Evolutionary conservation across 2,797 vertebrate genomes (phyloP).

Genomic region (Atherinosoma microstoma): DNA sequence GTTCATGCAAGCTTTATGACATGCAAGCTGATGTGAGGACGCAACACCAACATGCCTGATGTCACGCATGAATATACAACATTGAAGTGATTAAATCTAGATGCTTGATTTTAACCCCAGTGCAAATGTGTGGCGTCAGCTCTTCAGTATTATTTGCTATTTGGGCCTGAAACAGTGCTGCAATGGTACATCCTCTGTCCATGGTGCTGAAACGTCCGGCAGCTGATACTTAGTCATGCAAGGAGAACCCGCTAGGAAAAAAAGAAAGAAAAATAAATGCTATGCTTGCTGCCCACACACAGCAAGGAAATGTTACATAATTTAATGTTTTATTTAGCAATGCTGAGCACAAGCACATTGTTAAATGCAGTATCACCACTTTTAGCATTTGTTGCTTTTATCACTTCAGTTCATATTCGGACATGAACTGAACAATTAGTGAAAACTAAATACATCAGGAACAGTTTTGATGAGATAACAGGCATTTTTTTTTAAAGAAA

Average conservation of each 20-base stretch:
- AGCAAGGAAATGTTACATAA: slow-evolving; percentile 1
- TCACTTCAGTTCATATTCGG: background rate
- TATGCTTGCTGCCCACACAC: background rate
- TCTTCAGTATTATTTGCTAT: background rate
- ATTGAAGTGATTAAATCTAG: background rate
- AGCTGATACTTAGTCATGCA: background rate
- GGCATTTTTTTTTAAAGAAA: background rate
- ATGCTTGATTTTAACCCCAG: slow-evolving; percentile 24
- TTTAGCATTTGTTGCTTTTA: background rate
- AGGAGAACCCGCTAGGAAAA: background rate
- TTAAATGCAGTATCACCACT: background rate
- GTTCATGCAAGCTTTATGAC: slow-evolving; percentile 34
- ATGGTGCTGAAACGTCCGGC: slow-evolving; percentile 54
- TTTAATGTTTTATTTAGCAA: background rate
- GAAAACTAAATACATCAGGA: background rate
- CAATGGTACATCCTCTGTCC: slow-evolving; percentile 34
- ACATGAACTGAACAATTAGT: background rate
- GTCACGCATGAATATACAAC: background rate
- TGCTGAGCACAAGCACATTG: background rate
- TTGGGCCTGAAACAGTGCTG: background rate
- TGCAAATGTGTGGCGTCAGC: slow-evolving; percentile 14
- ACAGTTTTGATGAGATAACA: background rate
- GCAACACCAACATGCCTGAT: slow-evolving; percentile 23
- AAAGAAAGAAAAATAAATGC: background rate
- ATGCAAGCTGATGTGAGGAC: slow-evolving; percentile 25